A percentile compares a stretch with the other conserved stretches of the same genome.
These are phyloP conservation scores for Micoletzkya japonica DNA, from an alignment of 2,888 invertebrate genomes.

Conservation along the genomic window DNA sequence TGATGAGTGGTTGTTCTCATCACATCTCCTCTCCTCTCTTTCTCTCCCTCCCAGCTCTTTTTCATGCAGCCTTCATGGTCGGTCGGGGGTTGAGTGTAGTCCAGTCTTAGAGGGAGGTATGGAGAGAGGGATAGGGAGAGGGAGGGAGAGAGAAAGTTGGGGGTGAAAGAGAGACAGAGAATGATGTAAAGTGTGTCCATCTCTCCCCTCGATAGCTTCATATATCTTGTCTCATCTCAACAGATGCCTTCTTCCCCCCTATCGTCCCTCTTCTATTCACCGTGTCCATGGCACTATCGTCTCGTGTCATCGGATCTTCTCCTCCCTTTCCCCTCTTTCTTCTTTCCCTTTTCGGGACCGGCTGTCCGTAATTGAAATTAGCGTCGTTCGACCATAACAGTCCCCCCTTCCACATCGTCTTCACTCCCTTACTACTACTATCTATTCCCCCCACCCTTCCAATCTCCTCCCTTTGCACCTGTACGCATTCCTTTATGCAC, in stretches of 20 bases:
- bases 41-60: slow-evolving; percentile 1
- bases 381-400: no score
- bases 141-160: not conserved
- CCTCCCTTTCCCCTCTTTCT: no score
- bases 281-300: not conserved
- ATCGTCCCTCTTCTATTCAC: not conserved
- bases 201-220: slow-evolving; percentile 1
- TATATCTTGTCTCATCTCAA: slow-evolving; percentile 6
- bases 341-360: no score
- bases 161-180: not conserved
- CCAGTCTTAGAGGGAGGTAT: not conserved
- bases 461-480: no score
- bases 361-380: no score
- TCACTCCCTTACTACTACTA: no score
- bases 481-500: no score
- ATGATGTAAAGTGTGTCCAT: not conserved
- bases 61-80: slow-evolving; percentile 9
- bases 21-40: not conserved
- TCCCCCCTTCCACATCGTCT: no score
- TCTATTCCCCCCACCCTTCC: no score
- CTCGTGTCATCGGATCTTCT: not conserved
- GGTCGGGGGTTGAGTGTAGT: not conserved
- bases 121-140: slow-evolving; percentile 12
- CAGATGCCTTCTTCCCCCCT: slow-evolving; percentile 1
- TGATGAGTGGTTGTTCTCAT: not conserved